Base-by-base conservation (phyloP, 2,888 invertebrate genomes). In the Druceiella hillmani region DNA sequence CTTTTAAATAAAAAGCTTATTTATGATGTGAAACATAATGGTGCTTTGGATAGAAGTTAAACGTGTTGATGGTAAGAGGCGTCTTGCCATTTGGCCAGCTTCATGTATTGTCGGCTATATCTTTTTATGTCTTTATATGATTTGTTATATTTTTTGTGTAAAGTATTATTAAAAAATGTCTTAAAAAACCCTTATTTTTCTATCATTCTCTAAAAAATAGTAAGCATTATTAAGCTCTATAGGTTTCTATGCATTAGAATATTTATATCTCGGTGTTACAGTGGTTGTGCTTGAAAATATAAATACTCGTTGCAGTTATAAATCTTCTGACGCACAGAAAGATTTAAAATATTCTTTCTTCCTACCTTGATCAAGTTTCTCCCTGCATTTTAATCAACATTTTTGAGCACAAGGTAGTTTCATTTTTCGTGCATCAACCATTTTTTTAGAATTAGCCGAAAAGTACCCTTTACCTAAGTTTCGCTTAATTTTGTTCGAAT, bases 361-460 rank as follows among this genome's bases (percentile, higher is more conserved):
- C 3, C 7, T 22, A 31, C 3, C 10, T 6, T 16, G 3, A 17
- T 32, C 11, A 5, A 31, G 31, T 31, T 37, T 37, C 17, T 25
- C 37, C 15, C 9, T 16, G 13, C 32, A 37, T 16, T 37, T 31
- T 17, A 37, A 12, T 37, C 11, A 26, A 37, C 37, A 37, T 37
- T 37, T 37, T 37, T 32, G 17, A 25, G 37, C 27, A 32, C 31
- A 37, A 11, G 37, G 26, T 15, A 32, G 25, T 11, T 31, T 37
- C 15, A 37, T 37, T 32, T 2, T 32, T 2, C 37, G 26, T 15
- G 37, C 37, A 10, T 7, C 14, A 31, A 37, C 31, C 4, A 5
- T 3, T 31, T 37, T 36, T 20, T 26, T 17, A 2, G 3, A 6
- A 28, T 35, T 14, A 28, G 35, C 6, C 20, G n/a, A n/a, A n/a